Evolutionary conservation across 2,888 invertebrate species (phyloP).

Genomic region (Suillia variegata): DNA sequence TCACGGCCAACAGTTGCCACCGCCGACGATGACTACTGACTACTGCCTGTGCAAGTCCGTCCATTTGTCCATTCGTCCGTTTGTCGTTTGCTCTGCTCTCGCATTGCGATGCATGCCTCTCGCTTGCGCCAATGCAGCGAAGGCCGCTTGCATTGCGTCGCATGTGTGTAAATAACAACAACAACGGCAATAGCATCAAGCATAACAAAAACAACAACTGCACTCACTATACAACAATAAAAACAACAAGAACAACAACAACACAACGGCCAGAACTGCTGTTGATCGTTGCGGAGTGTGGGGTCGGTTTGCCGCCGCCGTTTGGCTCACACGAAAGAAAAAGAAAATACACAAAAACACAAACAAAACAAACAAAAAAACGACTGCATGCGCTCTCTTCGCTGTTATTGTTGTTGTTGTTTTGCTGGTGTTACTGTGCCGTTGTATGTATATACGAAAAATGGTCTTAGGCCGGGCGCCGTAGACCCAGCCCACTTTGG

Average conservation of each 20-base stretch:
- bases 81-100: neutral
- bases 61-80: constrained; percentile 2
- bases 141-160: constrained; percentile 9
- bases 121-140: constrained; percentile 22
- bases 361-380: constrained; percentile 10
- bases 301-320: too few species aligned
- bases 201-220: neutral
- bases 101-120: constrained; percentile 2
- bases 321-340: constrained; percentile 6
- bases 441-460: constrained; percentile 8
- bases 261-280: too few species aligned
- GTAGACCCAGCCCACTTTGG: constrained; percentile 40
- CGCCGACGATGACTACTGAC: too few species aligned
- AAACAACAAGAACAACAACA: too few species aligned
- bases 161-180: constrained; percentile 18
- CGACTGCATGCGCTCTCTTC: constrained; percentile 39
- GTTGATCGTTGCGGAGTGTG: too few species aligned
- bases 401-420: constrained; percentile 16
- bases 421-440: constrained; percentile 10
- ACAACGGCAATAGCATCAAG: constrained; percentile 12
- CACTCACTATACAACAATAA: constrained; percentile 4
- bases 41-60: too few species aligned
- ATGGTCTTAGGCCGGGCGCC: constrained; percentile 44
- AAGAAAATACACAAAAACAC: constrained; percentile 14
- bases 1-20: too few species aligned